Evolutionary conservation across 2,888 invertebrate species (phyloP), one percentile per base, ranked within the genome.

Genomic region (Chorisops tibialis): DNA sequence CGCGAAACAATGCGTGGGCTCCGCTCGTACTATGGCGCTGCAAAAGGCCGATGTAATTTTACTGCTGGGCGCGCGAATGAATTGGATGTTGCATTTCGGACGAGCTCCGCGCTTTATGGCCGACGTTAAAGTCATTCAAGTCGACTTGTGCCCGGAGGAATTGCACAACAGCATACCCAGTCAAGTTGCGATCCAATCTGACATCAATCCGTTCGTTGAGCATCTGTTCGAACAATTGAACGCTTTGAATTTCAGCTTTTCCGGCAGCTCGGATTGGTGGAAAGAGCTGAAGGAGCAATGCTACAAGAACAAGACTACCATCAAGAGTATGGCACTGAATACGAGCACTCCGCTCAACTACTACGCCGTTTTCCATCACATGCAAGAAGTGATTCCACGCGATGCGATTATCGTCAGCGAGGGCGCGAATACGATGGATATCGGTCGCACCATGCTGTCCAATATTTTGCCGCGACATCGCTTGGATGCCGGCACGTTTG

Each of bases 401-500:
- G 90, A 97, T 79, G 87, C 89, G 4, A 85, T 97, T 14, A 93
- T 98, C 64, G 91, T 96, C 24, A 96, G 95, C 73, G 97, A 98
- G 79, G 98, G 97, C 19, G 96, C 97, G 37, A 97, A 97, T 77
- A 98, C 97, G 0, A 98, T 98, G 98, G 97, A 98, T 74, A 97
- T 97, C 73, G 96, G 97, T 0, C 83, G 97, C 48, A 87, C 93
- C 0, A 85, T 96, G 79, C 79, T 97, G 38, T 80, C 87, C n/a
- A 95, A 96, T 75, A 83, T 83, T 68, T 80, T 86, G 67, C 93
- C 96, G 0, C 81, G 95, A 45, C 95, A 93, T 73, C 84, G 96
- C 63, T 81, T 97, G 4, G 97, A 97, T 77, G 97, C 97, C 5
- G 97, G 96, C 61, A 94, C 96, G 3, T 97, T 96, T 77, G 97